Base-by-base conservation (phyloP, 2,797 vertebrate species). In the Numenius phaeopus region DNA sequence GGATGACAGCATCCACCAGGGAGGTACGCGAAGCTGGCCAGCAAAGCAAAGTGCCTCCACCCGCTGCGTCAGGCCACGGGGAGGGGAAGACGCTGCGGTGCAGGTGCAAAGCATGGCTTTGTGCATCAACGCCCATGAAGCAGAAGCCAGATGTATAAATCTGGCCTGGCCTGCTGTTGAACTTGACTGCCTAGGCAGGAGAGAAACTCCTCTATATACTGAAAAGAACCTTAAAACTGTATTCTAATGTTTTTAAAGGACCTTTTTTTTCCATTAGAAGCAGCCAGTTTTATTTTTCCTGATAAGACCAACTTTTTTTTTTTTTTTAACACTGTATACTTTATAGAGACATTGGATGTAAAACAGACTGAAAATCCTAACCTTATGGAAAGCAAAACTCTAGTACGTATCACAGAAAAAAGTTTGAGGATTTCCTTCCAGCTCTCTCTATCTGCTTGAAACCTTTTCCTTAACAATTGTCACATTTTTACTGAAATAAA, bases 11-110 rank as follows among this genome's bases (percentile, higher is more conserved):
- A 70, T 11, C 15, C 40, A 44, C 17, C 19, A 20, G 24, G 4
- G 23, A 75, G 40, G 72, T 1, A 32, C 18, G 50, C 14, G 37
- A 86, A 73, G 54, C 10, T 3, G 18, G 52, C 42, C 79, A 83
- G 58, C 29, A 30, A 39, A 9, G 40, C n/a, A n/a, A 47, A 30
- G 46, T 7, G 55, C 42, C 42, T 57, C 52, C 71, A 73, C 39
- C 27, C 14, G 0, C 55, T 15, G 27, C 0, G 0, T 37, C 81
- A 50, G 59, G 61, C 71, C 44, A 21, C 0, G 4, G 34, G 69
- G 54, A 89, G 22, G 37, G 55, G 66, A 87, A 46, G 49, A 39
- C 2, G 14, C 19, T 15, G 39, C 0, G 1, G 22, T 12, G 37
- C 50, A 57, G 50, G 67, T 61, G 40, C 34, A 46, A 61, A 46